Conservation (phyloP, 1,140 invertebrate genomes). For the Ladona fulva region DNA sequence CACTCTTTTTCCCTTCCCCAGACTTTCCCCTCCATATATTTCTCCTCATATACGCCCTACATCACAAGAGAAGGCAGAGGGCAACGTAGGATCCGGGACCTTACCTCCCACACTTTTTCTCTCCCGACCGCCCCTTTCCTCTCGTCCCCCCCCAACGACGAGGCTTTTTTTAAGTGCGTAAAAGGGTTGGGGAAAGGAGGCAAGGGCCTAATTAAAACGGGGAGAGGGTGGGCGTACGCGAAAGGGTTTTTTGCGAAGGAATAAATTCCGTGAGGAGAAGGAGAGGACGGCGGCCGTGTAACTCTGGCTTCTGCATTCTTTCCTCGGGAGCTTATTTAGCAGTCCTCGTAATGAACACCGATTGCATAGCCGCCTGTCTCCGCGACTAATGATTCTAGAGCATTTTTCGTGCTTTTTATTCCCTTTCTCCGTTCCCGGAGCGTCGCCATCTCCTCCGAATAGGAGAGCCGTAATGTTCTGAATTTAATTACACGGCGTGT, state of each 20-base stretch:
- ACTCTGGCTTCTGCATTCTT: neutral
- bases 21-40: neutral
- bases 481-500: slow-evolving; percentile 9
- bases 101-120: too few relatives aligned
- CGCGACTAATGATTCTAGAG: neutral
- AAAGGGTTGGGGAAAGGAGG: neutral
- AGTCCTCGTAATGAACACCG: neutral
- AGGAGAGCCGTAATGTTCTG: neutral
- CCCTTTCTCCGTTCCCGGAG: neutral
- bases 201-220: neutral
- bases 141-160: neutral
- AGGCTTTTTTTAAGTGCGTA: neutral
- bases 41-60: neutral
- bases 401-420: neutral
- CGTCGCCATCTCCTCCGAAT: neutral
- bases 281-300: neutral
- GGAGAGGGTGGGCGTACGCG: neutral
- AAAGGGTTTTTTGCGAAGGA: neutral
- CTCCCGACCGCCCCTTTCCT: neutral
- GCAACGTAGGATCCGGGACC: too few relatives aligned
- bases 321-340: neutral
- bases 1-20: too few relatives aligned
- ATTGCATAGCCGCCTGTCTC: neutral
- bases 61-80: too few relatives aligned
- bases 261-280: neutral